Percentiles rank a stretch among this genome's conserved stretches.
phyloP scores from a whole-genome alignment of 64 coral and sea anemone species.

The Hydrozoanthus tunicans region DNA sequence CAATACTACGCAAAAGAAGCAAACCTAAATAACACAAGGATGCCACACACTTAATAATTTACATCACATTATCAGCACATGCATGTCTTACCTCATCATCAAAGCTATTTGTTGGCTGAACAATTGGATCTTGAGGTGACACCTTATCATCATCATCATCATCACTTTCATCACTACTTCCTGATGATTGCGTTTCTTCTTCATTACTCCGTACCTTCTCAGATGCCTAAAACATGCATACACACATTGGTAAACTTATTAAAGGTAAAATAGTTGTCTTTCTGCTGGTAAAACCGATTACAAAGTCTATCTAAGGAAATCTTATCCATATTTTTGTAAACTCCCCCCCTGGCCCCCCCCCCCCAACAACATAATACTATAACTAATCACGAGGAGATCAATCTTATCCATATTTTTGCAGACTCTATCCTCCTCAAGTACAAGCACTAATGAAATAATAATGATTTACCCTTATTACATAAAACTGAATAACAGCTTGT shows the following conservation, averaged over 20 bases:
- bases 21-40: too few relatives aligned
- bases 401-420: not conserved
- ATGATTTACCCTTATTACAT: not conserved
- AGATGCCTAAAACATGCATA: not conserved
- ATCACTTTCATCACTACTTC: not conserved
- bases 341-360: too few relatives aligned
- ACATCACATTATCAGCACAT: not conserved
- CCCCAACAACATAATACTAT: too few relatives aligned
- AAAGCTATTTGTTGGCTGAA: not conserved
- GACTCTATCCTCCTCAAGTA: not conserved
- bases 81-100: slow-evolving; percentile 13
- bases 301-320: too few relatives aligned
- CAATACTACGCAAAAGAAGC: too few relatives aligned
- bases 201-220: not conserved
- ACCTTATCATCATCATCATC: slow-evolving; percentile 11
- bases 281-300: too few relatives aligned
- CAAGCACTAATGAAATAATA: not conserved
- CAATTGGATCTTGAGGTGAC: not conserved
- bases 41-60: too few relatives aligned
- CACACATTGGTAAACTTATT: too few relatives aligned
- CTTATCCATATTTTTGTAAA: too few relatives aligned
- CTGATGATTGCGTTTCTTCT: not conserved
- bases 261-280: too few relatives aligned
- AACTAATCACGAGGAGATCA: too few relatives aligned
- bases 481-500: too few relatives aligned